Conservation (phyloP, 35 echinoderm and acorn worm species). For the Antedon bifida region DNA sequence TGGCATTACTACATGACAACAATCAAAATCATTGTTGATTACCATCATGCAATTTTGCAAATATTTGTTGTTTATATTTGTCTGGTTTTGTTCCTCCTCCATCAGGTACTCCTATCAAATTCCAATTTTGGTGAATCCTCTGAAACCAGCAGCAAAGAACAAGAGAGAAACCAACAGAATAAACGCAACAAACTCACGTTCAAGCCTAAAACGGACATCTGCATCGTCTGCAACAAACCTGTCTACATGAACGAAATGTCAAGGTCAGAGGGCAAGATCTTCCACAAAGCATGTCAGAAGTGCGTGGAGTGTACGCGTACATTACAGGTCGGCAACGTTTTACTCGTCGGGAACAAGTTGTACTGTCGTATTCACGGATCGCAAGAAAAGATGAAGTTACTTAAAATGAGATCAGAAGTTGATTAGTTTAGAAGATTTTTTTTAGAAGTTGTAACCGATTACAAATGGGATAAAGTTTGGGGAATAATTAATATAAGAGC, state of each 20-base stretch:
- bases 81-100: no score
- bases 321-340: conserved; percentile 33
- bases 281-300: conserved; percentile 48
- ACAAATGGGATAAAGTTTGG: no score
- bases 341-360: conserved; percentile 22
- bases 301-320: conserved; percentile 42
- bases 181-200: conserved; percentile 1
- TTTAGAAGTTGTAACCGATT: no score
- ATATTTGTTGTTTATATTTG: no score
- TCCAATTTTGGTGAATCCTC: neutral
- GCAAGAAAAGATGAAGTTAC: conserved; percentile 39
- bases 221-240: conserved; percentile 39
- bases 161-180: conserved; percentile 6
- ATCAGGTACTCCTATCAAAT: neutral
- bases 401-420: conserved; percentile 27
- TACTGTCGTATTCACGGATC: conserved; percentile 56
- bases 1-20: no score
- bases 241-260: conserved; percentile 59
- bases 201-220: conserved; percentile 40
- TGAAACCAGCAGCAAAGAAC: neutral
- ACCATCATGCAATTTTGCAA: no score
- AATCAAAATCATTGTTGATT: no score
- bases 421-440: neutral
- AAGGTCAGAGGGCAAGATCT: conserved; percentile 41
- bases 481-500: no score